A percentile compares a stretch with the other conserved stretches of the same genome.
Evolutionary conservation across 2,113 vertebrate species (phyloP).

Genomic region (human (Homo sapiens)): GRCh38 chr6:84018001-84018500

Average conservation of each 20-base stretch:
- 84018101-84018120: neutral
- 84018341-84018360: neutral
- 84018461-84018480: neutral
- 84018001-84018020: neutral
- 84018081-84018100: neutral
- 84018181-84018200: neutral
- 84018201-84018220: neutral
- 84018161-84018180: neutral
- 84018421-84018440: neutral
- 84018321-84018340: neutral
- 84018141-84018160: neutral
- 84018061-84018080: neutral
- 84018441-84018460: neutral
- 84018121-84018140: neutral
- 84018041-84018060: neutral
- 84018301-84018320: neutral
- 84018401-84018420: neutral
- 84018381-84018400: too few species aligned
- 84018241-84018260: neutral
- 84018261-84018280: constrained; percentile 11
- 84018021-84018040: neutral
- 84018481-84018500: neutral
- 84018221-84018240: neutral
- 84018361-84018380: neutral
- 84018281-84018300: neutral